Evolutionary conservation across 2,888 invertebrate genomes (phyloP).

Genomic region (Ochropleura plecta): DNA sequence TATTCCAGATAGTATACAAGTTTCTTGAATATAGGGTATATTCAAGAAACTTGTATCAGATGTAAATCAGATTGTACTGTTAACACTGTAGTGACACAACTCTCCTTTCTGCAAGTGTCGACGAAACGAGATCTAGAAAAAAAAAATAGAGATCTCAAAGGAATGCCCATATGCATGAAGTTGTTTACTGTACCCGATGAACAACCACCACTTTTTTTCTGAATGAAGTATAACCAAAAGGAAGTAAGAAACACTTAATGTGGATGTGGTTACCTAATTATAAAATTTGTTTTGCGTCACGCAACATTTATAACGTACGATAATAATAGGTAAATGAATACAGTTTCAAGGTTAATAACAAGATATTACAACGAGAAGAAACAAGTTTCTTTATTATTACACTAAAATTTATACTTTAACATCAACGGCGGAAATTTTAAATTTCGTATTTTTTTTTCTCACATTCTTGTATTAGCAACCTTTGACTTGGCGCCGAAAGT

Average conservation of each 20-base stretch:
- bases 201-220: background rate
- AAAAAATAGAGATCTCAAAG: background rate
- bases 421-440: background rate
- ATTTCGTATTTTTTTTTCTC: background rate
- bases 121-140: background rate
- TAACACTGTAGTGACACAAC: no score
- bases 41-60: no score
- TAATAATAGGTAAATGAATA: conserved; percentile 6
- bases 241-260: background rate
- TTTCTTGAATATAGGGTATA: no score
- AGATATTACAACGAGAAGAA: background rate
- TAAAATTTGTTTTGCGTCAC: conserved; percentile 22
- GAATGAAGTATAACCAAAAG: background rate
- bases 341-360: conserved; percentile 33
- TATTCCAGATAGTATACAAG: no score
- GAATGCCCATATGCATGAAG: background rate
- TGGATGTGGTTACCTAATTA: conserved; percentile 4
- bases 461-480: background rate
- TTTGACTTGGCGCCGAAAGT: background rate
- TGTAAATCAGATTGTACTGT: no score
- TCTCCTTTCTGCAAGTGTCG: no score
- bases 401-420: background rate
- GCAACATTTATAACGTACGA: conserved; percentile 2
- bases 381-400: conserved; percentile 12
- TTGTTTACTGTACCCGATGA: background rate